These are phyloP conservation scores for Columba guinea DNA, from an alignment of 2,797 vertebrate species.

Conservation along the genomic window DNA sequence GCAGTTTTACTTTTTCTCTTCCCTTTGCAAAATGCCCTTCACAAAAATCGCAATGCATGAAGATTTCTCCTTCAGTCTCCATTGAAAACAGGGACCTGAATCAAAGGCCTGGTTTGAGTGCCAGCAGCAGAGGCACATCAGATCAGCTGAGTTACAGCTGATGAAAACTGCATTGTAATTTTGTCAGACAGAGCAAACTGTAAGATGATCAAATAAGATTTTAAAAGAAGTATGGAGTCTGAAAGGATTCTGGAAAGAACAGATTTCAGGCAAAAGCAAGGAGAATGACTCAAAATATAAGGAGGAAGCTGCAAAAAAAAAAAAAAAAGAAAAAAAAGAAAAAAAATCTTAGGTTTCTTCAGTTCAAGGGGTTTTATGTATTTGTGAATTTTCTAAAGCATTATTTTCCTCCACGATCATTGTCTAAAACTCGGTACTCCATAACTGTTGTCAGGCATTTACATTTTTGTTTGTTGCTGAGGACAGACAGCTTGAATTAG, in stretches of 20 bases:
- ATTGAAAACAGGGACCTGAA: background rate
- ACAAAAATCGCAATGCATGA: background rate
- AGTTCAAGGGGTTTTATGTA: background rate
- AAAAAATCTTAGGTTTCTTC: background rate
- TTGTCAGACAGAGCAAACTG: background rate
- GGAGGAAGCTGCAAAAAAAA: background rate
- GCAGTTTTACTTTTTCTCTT: background rate
- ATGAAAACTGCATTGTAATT: background rate
- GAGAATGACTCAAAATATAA: background rate
- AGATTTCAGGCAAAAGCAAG: background rate
- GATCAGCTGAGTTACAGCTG: background rate
- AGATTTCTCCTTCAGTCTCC: background rate
- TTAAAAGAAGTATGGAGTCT: background rate
- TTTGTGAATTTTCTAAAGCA: background rate
- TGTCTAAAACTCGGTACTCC: background rate
- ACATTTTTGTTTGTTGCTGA: slow-evolving; percentile 12
- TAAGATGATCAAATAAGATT: background rate
- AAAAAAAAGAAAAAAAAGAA: too few relatives aligned
- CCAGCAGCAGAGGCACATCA: background rate
- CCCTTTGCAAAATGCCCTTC: background rate
- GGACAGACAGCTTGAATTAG: background rate
- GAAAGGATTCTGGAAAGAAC: background rate
- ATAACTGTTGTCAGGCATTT: background rate
- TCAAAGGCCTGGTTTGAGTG: background rate
- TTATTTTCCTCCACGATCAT: background rate